Conservation (phyloP, 2,888 invertebrate species). For the Entomobrya proxima region DNA sequence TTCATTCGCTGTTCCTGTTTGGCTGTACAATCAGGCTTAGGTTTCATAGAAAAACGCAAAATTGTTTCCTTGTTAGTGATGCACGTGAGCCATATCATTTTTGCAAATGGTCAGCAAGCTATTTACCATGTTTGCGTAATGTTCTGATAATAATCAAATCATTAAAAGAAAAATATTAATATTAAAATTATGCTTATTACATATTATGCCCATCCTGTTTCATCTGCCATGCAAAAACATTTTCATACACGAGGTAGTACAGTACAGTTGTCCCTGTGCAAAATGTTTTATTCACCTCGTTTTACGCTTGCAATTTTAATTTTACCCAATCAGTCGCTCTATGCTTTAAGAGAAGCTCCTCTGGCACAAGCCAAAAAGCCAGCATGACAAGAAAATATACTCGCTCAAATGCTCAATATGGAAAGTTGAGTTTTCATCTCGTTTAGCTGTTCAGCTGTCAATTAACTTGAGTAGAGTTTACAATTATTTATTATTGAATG, state of each 20-base stretch:
- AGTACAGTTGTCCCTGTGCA: no score
- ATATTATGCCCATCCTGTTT: no score
- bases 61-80: constrained; percentile 7
- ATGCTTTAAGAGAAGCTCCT: no score
- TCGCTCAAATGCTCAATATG: no score
- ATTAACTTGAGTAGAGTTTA: constrained; percentile 14
- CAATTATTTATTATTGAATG: background rate
- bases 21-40: background rate
- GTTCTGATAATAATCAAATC: background rate
- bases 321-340: no score
- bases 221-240: no score
- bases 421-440: background rate
- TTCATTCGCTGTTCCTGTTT: background rate
- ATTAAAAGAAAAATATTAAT: background rate
- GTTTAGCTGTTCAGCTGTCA: background rate
- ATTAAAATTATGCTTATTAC: background rate
- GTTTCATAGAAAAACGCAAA: background rate
- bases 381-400: no score
- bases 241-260: no score
- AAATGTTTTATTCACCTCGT: no score
- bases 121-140: background rate
- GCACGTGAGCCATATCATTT: constrained; percentile 20
- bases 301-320: no score
- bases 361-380: no score
- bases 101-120: no score